Base-by-base conservation (phyloP, 64 coral and sea anemone species). In the Montipora sp. region DNA sequence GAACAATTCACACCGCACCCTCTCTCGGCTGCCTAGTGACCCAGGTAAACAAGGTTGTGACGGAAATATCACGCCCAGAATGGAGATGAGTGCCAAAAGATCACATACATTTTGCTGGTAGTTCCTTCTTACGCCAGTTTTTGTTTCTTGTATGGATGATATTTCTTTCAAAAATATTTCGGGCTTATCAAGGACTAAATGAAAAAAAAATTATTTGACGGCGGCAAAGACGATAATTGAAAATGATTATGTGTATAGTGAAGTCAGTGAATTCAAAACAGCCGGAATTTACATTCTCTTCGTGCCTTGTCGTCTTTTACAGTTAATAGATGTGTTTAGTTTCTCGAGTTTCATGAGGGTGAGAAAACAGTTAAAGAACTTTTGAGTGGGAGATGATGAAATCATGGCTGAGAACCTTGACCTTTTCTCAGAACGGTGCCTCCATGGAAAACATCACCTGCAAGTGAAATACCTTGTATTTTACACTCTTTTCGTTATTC, bases 1-100 rank as follows among this genome's bases (percentile, higher is more conserved):
- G 45, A 23, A 67, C 16, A 85, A 23, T 43, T 11, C 48, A 3
- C 21, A 47, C 82, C 82, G 82, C 82, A 36, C 82, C 82, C 82
- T 65, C 65, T 49, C 82, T 48, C 47, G 2, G 82, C 65, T 85
- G 82, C 82, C 65, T 85, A 50, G 82, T 49, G 82, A 85, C 82
- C 2, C 27, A 49, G n/a, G 22, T 71, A 85, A 85, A 85, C 82
- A 85, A 85, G 23, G 50, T 19, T 70, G 44, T 68, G 82, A 72
- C 24, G 13, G 16, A 3, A 48, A 71, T 27, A 68, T 46, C 21
- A 21, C 21, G 51, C 65, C 82, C 82, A 59, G 82, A 85, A 85
- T 45, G 46, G 46, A 85, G 71, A 51, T 57, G 6, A 7, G 80
- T 24, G 18, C 50, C 22, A 24, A 20, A 73, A 27, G 69, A 24